A percentile compares a stretch with the other conserved stretches of the same genome.
Evolutionary conservation across 37 sponge, comb jelly and placozoan species (phyloP).

Genomic region (Ephydatia muelleri): DNA sequence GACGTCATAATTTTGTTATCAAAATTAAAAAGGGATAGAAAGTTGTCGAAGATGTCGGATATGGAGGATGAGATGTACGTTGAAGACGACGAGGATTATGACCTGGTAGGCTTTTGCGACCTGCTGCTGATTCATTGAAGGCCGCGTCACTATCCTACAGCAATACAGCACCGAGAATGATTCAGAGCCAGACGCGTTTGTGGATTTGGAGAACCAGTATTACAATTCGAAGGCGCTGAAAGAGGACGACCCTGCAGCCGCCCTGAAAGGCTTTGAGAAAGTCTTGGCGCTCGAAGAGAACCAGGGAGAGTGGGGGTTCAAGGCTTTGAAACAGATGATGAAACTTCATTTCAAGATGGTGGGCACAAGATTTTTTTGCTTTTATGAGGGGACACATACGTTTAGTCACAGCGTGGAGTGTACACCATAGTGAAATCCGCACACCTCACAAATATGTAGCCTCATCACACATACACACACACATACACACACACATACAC

Average conservation of each 20-base stretch:
- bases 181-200: slow-evolving; percentile 75
- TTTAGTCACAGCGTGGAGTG: no score
- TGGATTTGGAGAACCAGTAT: slow-evolving; percentile 92
- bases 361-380: neutral
- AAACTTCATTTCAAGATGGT: slow-evolving; percentile 92
- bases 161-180: slow-evolving; percentile 76
- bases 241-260: slow-evolving; percentile 72
- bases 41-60: slow-evolving; percentile 17
- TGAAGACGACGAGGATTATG: slow-evolving; percentile 38
- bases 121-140: neutral
- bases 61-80: slow-evolving; percentile 50
- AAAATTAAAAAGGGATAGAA: no score
- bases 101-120: slow-evolving; percentile 15
- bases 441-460: no score
- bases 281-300: slow-evolving; percentile 83
- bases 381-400: no score
- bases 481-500: no score
- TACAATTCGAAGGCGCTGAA: slow-evolving; percentile 88
- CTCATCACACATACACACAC: no score
- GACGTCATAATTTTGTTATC: no score
- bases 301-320: slow-evolving; percentile 99
- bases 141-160: neutral
- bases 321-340: slow-evolving; percentile 97
- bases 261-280: slow-evolving; percentile 48
- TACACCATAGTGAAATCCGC: no score